These are phyloP conservation scores for Diuraphis noxia DNA, from an alignment of 1,140 invertebrate species.

Conservation along the genomic window DNA sequence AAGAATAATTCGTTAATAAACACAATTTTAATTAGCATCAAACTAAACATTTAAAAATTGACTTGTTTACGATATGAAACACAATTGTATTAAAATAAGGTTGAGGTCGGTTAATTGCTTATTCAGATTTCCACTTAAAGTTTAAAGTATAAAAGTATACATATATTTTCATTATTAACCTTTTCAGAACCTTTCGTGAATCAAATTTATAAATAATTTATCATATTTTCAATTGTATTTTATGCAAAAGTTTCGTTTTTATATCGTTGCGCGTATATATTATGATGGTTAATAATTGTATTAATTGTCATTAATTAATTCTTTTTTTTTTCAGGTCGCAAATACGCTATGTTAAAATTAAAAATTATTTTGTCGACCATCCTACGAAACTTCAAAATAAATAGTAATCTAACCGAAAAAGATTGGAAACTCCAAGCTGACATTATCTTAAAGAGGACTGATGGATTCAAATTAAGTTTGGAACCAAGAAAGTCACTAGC, in stretches of 20 bases:
- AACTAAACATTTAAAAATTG: background rate
- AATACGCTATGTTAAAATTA: constrained; percentile 84
- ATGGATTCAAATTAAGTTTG: constrained; percentile 74
- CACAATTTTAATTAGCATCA: background rate
- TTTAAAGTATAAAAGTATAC: background rate
- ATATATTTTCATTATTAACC: constrained; percentile 35
- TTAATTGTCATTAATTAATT: background rate
- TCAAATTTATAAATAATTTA: background rate
- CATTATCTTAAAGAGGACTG: constrained; percentile 79
- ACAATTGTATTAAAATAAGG: constrained; percentile 9
- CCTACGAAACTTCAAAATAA: constrained; percentile 77
- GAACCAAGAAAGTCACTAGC: constrained; percentile 65
- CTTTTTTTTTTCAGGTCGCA: constrained; percentile 67
- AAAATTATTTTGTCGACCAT: constrained; percentile 86
- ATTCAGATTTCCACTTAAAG: background rate
- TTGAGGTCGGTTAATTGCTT: background rate
- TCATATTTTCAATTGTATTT: constrained; percentile 26
- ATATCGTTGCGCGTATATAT: background rate
- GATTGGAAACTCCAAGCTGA: constrained; percentile 78
- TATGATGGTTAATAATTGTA: background rate
- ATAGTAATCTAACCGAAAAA: constrained; percentile 69
- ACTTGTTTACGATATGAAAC: background rate
- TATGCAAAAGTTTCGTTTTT: constrained; percentile 18
- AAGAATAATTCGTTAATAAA: background rate
- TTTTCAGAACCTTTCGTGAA: background rate